phyloP scores from a whole-genome alignment of 2,113 vertebrate species.

The Nibea coibor region DNA sequence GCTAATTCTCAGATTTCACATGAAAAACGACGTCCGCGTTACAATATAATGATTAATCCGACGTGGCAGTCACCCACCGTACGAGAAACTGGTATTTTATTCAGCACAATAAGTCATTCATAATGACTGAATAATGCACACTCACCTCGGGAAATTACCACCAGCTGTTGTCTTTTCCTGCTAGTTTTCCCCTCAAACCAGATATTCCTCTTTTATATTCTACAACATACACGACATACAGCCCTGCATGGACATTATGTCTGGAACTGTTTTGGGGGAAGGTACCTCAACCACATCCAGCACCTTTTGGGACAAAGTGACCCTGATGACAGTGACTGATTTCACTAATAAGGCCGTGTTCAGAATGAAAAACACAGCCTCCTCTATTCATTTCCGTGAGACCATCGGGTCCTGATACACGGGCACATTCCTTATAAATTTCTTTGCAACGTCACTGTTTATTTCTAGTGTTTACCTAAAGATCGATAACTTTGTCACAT shows the following conservation, averaged over 20 bases:
- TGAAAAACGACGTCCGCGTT: background rate
- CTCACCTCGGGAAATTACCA: conserved; percentile 5
- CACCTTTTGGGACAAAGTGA: background rate
- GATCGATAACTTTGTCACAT: no score
- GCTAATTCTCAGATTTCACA: background rate
- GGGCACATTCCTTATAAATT: background rate
- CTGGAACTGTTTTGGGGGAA: background rate
- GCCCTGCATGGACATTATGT: no score
- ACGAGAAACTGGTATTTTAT: background rate
- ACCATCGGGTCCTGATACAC: background rate
- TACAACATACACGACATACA: no score
- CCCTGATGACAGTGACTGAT: no score
- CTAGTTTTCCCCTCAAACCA: background rate
- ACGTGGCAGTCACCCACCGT: background rate
- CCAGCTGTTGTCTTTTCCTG: background rate
- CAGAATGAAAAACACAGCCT: background rate
- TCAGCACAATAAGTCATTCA: conserved; percentile 5
- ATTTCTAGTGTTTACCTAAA: no score
- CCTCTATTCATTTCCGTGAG: background rate
- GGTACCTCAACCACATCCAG: background rate
- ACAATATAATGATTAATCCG: background rate
- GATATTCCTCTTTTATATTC: background rate
- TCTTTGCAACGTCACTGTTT: no score
- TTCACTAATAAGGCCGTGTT: background rate
- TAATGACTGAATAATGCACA: background rate